Conservation (phyloP, 92 coral and sea anemone genomes). For the Chrysogorgia sp. region DNA sequence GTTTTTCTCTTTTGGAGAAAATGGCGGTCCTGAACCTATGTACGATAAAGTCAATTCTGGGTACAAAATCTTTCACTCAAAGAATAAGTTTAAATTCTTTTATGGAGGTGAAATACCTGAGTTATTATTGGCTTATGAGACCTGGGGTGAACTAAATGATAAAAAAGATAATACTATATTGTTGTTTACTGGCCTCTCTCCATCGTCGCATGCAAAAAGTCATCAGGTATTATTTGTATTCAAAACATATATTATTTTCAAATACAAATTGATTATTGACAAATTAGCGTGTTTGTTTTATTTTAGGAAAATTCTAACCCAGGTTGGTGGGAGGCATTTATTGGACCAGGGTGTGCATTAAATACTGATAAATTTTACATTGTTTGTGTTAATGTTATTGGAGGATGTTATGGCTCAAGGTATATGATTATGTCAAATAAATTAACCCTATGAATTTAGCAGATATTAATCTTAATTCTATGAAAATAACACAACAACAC, state of each 20-base stretch:
- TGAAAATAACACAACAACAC: no score
- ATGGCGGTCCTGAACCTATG: constrained; percentile 82
- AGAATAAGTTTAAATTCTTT: constrained; percentile 77
- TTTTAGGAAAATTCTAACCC: constrained; percentile 78
- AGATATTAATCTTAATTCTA: no score
- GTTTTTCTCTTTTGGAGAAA: constrained; percentile 2
- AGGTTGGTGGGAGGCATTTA: constrained; percentile 97
- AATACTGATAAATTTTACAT: constrained; percentile 86
- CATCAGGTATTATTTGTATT: constrained; percentile 63
- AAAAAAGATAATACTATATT: constrained; percentile 80
- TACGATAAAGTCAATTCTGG: constrained; percentile 88
- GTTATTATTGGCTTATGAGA: constrained; percentile 83
- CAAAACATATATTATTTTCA: background rate
- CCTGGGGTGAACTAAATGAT: constrained; percentile 90
- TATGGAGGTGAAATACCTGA: constrained; percentile 83
- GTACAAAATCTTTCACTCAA: constrained; percentile 68
- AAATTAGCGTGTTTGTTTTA: background rate
- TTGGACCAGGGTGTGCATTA: constrained; percentile 93
- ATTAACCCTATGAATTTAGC: background rate
- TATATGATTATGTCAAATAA: constrained; percentile 6
- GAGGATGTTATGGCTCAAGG: constrained; percentile 99
- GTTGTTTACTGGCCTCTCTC: constrained; percentile 85
- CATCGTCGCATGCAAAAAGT: constrained; percentile 95
- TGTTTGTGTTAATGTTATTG: constrained; percentile 80
- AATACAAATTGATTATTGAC: background rate